phyloP scores from a whole-genome alignment of 1,140 invertebrate species.

The Armadillidium nasatum region DNA sequence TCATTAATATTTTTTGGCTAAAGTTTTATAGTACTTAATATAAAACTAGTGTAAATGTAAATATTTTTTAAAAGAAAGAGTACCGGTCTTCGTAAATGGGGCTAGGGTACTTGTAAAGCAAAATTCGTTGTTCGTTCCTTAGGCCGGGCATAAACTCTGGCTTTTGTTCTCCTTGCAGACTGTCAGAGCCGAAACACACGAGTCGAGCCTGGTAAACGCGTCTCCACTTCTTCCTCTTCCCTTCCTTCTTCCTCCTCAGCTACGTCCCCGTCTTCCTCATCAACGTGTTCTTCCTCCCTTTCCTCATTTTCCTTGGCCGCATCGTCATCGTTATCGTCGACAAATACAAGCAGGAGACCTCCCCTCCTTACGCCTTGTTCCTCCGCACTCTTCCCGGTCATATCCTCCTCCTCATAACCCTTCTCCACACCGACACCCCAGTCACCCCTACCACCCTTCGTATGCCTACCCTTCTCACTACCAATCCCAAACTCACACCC shows the following conservation, averaged over 20 bases:
- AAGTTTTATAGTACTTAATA: too few species aligned
- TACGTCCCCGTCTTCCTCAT: conserved; percentile 35
- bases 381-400: conserved; percentile 29
- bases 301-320: conserved; percentile 30
- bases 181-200: conserved; percentile 45
- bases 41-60: too few species aligned
- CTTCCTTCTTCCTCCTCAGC: conserved; percentile 19
- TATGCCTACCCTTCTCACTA: conserved; percentile 34
- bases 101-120: not conserved
- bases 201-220: conserved; percentile 39
- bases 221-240: conserved; percentile 30
- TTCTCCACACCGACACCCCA: conserved; percentile 29
- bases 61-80: not conserved
- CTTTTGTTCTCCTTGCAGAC: conserved; percentile 45
- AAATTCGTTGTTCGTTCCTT: not conserved
- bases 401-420: conserved; percentile 27
- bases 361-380: conserved; percentile 21
- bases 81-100: not conserved
- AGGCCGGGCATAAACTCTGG: conserved; percentile 17
- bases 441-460: conserved; percentile 33
- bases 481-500: conserved; percentile 34
- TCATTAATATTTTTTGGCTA: too few species aligned
- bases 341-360: conserved; percentile 14
- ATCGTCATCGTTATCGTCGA: conserved; percentile 13
- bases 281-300: conserved; percentile 35